Evolutionary conservation across 2,888 invertebrate species (phyloP).

Genomic region (Diadromus collaris): DNA sequence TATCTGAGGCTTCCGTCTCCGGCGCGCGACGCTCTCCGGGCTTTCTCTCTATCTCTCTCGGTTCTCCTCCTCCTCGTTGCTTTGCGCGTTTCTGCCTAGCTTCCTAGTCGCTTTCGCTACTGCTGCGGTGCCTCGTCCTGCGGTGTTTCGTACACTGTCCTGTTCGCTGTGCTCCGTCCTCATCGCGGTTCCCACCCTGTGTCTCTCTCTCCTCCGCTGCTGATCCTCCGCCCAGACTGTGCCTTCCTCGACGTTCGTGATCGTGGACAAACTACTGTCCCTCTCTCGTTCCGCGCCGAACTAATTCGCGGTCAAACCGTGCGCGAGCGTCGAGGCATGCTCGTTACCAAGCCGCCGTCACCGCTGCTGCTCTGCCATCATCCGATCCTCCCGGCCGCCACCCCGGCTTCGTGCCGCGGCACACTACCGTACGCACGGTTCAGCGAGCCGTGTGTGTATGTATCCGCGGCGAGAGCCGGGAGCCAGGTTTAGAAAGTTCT

Average conservation of each 20-base stretch:
- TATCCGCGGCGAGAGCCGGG: slow-evolving; percentile 37
- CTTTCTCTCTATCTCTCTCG: slow-evolving; percentile 42
- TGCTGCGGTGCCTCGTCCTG: slow-evolving; percentile 3
- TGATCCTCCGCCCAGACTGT: slow-evolving; percentile 21
- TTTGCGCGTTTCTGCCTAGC: background rate
- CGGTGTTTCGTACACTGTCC: slow-evolving; percentile 15
- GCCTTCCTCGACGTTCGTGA: slow-evolving; percentile 39
- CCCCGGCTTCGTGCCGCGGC: slow-evolving; percentile 35
- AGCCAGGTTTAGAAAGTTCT: slow-evolving; percentile 71
- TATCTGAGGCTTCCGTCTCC: slow-evolving; percentile 77
- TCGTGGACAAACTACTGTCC: slow-evolving; percentile 72
- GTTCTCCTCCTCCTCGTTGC: slow-evolving; percentile 38
- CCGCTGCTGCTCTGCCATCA: slow-evolving; percentile 44
- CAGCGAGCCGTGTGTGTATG: slow-evolving; percentile 1
- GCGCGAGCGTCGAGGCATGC: slow-evolving; percentile 55
- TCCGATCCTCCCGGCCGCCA: background rate
- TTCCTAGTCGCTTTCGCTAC: slow-evolving; percentile 23
- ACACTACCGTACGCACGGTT: slow-evolving; percentile 1
- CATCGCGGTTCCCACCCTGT: slow-evolving; percentile 23
- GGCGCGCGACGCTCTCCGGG: slow-evolving; percentile 53
- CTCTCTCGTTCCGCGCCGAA: slow-evolving; percentile 56
- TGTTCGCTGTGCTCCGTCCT: background rate
- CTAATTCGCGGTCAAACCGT: slow-evolving; percentile 74
- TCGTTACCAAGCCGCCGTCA: slow-evolving; percentile 57
- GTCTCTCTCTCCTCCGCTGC: slow-evolving; percentile 21